These are phyloP conservation scores for Caenorhabditis macrosperma DNA, from an alignment of 2,888 invertebrate genomes.

Conservation along the genomic window DNA sequence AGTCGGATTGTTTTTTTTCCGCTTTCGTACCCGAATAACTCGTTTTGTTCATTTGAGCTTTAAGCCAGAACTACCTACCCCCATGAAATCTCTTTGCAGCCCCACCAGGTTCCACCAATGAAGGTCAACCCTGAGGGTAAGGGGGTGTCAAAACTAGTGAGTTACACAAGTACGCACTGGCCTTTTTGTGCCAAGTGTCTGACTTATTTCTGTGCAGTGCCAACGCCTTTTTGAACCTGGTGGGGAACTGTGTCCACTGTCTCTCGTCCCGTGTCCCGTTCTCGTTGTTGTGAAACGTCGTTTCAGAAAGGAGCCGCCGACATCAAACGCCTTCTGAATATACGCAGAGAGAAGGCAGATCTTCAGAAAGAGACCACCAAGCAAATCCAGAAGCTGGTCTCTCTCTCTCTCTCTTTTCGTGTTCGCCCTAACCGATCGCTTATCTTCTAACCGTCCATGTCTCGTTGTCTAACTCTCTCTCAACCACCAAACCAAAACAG, in stretches of 20 bases:
- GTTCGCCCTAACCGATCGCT: conserved; percentile 32
- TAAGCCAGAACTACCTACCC: background rate
- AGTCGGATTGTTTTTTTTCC: background rate
- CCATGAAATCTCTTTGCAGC: conserved; percentile 53
- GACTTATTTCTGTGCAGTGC: conserved; percentile 48
- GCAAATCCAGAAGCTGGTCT: conserved; percentile 79
- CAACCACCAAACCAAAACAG: background rate
- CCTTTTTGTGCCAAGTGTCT: conserved; percentile 35
- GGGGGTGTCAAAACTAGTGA: conserved; percentile 66
- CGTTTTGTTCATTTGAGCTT: conserved; percentile 4
- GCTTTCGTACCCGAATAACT: background rate
- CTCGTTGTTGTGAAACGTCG: conserved; percentile 21
- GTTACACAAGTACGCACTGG: conserved; percentile 34
- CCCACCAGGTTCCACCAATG: conserved; percentile 67
- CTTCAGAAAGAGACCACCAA: conserved; percentile 72
- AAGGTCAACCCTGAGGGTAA: conserved; percentile 64
- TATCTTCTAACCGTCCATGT: conserved; percentile 28
- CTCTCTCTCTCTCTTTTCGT: conserved; percentile 27
- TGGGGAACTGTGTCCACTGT: conserved; percentile 54
- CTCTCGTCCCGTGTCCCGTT: conserved; percentile 10
- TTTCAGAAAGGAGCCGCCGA: conserved; percentile 75
- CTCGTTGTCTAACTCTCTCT: conserved; percentile 50
- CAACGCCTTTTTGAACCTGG: conserved; percentile 62
- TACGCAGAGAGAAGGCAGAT: conserved; percentile 69
- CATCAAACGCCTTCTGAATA: conserved; percentile 74